These are phyloP conservation scores for Antheraea mylitta DNA, from an alignment of 1,140 invertebrate genomes.

Conservation along the genomic window DNA sequence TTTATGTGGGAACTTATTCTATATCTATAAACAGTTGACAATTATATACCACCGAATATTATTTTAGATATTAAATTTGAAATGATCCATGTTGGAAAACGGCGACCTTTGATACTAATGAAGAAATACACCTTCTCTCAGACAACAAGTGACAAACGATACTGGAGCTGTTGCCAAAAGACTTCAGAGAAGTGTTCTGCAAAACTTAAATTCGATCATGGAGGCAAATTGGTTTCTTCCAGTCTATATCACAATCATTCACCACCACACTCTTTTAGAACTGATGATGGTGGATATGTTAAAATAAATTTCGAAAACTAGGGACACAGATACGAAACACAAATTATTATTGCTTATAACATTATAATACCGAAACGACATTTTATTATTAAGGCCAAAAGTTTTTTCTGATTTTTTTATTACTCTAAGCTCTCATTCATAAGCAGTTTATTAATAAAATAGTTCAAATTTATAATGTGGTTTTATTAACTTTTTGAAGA, in stretches of 20 bases:
- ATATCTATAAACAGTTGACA: neutral
- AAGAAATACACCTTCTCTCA: conserved; percentile 45
- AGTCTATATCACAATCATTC: conserved; percentile 43
- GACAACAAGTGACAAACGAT: conserved; percentile 46
- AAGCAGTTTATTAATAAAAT: too few species aligned
- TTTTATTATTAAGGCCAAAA: too few species aligned
- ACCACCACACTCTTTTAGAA: neutral
- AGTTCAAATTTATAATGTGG: too few species aligned
- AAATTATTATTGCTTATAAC: too few species aligned
- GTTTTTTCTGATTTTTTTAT: too few species aligned
- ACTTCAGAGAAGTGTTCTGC: conserved; percentile 38
- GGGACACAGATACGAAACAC: too few species aligned
- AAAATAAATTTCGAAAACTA: too few species aligned
- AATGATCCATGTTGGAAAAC: conserved; percentile 35
- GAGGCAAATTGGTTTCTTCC: conserved; percentile 31
- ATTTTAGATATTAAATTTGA: conserved; percentile 34
- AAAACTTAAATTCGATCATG: conserved; percentile 39
- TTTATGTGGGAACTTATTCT: neutral
- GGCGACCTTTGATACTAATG: conserved; percentile 38
- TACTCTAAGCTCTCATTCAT: too few species aligned
- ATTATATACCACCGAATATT: neutral
- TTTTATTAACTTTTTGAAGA: too few species aligned
- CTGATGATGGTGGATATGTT: conserved; percentile 10
- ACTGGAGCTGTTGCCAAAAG: conserved; percentile 57
- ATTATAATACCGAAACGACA: too few species aligned